A percentile compares a stretch with the other conserved stretches of the same genome.
These are phyloP conservation scores for Desoria tigrina DNA, from an alignment of 2,888 invertebrate species.

Conservation along the genomic window DNA sequence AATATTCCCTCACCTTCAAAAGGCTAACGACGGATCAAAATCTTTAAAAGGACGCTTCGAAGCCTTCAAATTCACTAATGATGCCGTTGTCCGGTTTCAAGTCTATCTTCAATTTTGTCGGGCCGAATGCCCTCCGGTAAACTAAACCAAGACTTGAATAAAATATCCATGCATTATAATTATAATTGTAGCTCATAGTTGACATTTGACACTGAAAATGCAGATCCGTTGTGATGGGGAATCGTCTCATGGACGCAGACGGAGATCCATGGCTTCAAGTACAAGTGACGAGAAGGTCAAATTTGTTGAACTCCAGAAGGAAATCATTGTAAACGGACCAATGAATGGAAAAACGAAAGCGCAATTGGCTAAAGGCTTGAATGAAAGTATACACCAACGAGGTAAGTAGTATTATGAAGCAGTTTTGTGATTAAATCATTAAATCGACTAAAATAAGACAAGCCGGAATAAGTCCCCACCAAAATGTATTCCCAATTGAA, in stretches of 20 bases:
- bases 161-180: slow-evolving; percentile 54
- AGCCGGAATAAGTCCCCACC: too few species aligned
- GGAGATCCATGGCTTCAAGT: slow-evolving; percentile 22
- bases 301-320: slow-evolving; percentile 47
- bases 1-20: slow-evolving; percentile 55
- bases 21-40: slow-evolving; percentile 52
- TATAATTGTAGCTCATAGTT: slow-evolving; percentile 1
- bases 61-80: slow-evolving; percentile 83
- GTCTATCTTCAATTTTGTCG: slow-evolving; percentile 79
- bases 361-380: slow-evolving; percentile 11
- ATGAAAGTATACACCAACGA: slow-evolving; percentile 22
- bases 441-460: slow-evolving; percentile 14
- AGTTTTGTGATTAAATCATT: too few species aligned
- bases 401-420: slow-evolving; percentile 10
- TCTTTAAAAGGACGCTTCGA: slow-evolving; percentile 63
- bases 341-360: slow-evolving; percentile 33
- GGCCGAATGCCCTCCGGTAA: slow-evolving; percentile 67
- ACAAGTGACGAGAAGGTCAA: slow-evolving; percentile 26
- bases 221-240: slow-evolving; percentile 51
- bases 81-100: slow-evolving; percentile 78
- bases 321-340: slow-evolving; percentile 51
- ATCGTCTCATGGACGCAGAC: slow-evolving; percentile 44
- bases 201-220: background rate
- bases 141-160: too few species aligned
- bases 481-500: slow-evolving; percentile 24